These are phyloP conservation scores for Sander vitreus DNA, from an alignment of 2,113 vertebrate genomes.

Conservation along the genomic window DNA sequence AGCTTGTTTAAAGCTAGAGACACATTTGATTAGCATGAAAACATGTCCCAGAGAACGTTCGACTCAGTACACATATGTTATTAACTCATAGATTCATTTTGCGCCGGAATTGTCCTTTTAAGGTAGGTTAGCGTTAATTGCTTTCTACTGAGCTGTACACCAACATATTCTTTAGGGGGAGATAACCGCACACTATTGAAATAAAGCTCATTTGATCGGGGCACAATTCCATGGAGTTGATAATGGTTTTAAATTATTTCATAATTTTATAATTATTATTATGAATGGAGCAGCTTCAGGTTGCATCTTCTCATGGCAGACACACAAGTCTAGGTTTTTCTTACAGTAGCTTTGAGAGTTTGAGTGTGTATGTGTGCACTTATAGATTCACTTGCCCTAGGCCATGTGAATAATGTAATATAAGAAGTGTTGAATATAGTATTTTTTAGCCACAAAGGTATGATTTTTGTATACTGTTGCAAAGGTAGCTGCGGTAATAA, in stretches of 20 bases:
- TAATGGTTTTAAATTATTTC: constrained; percentile 15
- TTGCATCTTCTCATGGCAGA: neutral
- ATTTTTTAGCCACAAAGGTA: neutral
- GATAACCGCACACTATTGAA: neutral
- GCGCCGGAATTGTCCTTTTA: too few relatives aligned
- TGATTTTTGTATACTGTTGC: neutral
- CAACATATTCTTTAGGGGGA: neutral
- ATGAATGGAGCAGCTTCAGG: neutral
- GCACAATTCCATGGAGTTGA: neutral
- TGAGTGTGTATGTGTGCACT: constrained; percentile 2
- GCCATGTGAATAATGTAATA: constrained; percentile 22
- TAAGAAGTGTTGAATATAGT: constrained; percentile 28
- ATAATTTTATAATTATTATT: too few relatives aligned
- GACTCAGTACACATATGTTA: too few relatives aligned
- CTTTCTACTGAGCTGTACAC: neutral
- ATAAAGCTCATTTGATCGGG: neutral
- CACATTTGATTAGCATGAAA: too few relatives aligned
- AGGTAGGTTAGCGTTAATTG: neutral
- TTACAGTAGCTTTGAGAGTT: neutral
- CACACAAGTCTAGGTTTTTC: neutral
- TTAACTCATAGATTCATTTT: too few relatives aligned
- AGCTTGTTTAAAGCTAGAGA: too few relatives aligned
- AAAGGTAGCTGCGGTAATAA: constrained; percentile 19
- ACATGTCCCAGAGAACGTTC: too few relatives aligned
- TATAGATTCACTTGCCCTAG: constrained; percentile 11